Conservation (phyloP, 2,888 invertebrate species). For the Drosophila tanythrix region DNA sequence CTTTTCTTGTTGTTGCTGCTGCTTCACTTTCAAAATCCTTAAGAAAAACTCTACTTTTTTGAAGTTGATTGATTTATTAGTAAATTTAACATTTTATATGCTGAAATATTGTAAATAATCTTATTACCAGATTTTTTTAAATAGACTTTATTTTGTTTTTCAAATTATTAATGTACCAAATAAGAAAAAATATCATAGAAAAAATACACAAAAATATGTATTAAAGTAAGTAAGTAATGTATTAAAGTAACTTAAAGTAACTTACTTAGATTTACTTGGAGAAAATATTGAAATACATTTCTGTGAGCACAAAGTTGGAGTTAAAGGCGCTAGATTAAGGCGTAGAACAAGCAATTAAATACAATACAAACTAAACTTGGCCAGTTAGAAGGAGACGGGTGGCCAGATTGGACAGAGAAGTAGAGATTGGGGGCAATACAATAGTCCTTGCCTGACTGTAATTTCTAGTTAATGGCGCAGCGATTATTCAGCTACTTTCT, state of each 20-base stretch:
- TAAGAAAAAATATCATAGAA: neutral
- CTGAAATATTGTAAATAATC: neutral
- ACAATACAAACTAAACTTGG: neutral
- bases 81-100: neutral
- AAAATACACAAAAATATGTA: too few relatives aligned
- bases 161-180: neutral
- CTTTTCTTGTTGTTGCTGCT: neutral
- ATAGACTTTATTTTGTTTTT: fast-evolving
- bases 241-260: neutral
- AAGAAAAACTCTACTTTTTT: neutral
- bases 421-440: conserved; percentile 1
- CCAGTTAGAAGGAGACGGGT: neutral
- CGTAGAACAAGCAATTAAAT: neutral
- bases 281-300: neutral
- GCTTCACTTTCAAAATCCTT: neutral
- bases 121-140: neutral
- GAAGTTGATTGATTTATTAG: neutral
- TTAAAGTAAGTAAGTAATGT: too few relatives aligned
- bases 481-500: conserved; percentile 65
- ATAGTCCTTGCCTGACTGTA: conserved; percentile 56
- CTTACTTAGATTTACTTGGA: fast-evolving
- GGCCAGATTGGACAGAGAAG: neutral
- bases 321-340: neutral
- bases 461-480: conserved; percentile 56
- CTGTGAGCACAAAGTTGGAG: neutral